Evolutionary conservation across 2,113 vertebrate species (phyloP).

Genomic region (Syrmaticus mikado): DNA sequence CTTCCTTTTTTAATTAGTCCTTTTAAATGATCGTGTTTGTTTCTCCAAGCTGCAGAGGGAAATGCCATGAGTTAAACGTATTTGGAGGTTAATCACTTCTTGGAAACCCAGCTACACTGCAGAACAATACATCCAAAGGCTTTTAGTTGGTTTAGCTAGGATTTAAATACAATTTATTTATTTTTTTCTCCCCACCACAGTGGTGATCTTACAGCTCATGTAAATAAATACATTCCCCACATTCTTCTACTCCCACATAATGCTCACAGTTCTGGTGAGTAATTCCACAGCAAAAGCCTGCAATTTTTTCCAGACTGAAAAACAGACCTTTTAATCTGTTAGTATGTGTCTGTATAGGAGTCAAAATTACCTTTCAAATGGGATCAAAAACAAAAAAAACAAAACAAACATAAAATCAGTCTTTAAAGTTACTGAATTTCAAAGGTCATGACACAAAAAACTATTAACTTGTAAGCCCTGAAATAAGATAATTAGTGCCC

Average conservation of each 20-base stretch:
- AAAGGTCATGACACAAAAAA: neutral
- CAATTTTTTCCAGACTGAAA: conserved; percentile 1
- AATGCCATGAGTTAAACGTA: neutral
- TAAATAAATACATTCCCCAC: conserved; percentile 54
- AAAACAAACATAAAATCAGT: neutral
- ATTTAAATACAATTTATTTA: neutral
- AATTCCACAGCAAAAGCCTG: conserved; percentile 7
- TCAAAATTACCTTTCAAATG: neutral
- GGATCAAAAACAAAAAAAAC: neutral
- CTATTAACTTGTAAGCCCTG: neutral
- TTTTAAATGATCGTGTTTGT: conserved; percentile 9
- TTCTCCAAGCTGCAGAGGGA: conserved; percentile 3
- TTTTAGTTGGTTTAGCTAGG: conserved; percentile 34
- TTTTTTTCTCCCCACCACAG: conserved; percentile 25
- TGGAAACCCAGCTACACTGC: conserved; percentile 5
- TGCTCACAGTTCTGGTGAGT: conserved; percentile 3
- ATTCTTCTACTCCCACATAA: conserved; percentile 48
- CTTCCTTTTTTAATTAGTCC: neutral
- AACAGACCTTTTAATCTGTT: neutral
- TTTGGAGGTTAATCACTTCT: conserved; percentile 11
- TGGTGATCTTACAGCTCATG: conserved; percentile 38
- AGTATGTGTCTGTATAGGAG: neutral
- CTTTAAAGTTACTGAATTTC: neutral
- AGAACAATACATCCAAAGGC: conserved; percentile 13
- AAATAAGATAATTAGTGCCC: neutral